These are phyloP conservation scores for Aldabrachelys gigantea DNA, from an alignment of 2,113 vertebrate genomes.

Conservation along the genomic window DNA sequence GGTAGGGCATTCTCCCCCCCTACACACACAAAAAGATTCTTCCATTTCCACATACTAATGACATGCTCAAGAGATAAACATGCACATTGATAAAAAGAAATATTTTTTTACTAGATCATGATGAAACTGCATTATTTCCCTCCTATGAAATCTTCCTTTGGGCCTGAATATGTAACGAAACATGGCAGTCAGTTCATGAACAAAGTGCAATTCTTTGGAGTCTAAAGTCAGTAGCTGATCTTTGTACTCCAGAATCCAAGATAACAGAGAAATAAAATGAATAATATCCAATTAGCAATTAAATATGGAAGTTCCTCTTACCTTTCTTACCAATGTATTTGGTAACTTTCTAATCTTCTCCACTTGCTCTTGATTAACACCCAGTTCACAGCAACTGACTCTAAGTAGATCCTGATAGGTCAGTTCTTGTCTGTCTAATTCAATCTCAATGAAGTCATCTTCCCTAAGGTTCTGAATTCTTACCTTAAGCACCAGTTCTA, in stretches of 20 bases:
- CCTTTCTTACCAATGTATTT: constrained; percentile 91
- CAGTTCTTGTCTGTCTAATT: constrained; percentile 89
- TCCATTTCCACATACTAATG: neutral
- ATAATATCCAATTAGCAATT: rapidly evolving
- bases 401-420: constrained; percentile 88
- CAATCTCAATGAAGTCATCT: constrained; percentile 93
- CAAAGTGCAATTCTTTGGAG: neutral
- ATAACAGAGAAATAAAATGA: neutral
- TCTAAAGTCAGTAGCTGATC: rapidly evolving
- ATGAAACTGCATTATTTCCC: neutral
- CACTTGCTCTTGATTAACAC: constrained; percentile 85
- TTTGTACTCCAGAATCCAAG: neutral
- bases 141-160: neutral
- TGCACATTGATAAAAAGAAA: neutral
- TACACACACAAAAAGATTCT: neutral
- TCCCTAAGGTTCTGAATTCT: constrained; percentile 88
- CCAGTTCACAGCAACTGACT: constrained; percentile 89
- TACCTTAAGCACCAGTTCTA: constrained; percentile 92
- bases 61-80: neutral
- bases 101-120: neutral
- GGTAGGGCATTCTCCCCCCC: neutral
- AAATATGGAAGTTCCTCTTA: constrained; percentile 33
- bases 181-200: neutral
- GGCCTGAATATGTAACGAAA: neutral
- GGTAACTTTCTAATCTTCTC: constrained; percentile 93